phyloP scores from a whole-genome alignment of 2,113 vertebrate species.

The Zootoca vivipara region DNA sequence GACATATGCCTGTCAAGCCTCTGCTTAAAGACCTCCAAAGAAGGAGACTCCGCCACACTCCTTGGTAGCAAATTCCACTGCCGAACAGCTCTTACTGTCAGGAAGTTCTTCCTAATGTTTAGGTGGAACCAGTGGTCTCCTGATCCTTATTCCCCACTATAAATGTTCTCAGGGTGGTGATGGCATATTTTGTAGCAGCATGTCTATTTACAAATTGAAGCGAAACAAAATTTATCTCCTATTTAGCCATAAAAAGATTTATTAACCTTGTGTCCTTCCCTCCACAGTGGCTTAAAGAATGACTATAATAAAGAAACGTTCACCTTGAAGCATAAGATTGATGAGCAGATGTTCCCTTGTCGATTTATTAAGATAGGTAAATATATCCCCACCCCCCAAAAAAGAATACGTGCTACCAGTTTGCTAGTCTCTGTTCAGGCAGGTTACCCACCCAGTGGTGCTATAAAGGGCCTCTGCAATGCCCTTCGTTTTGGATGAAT shows the following conservation, averaged over 20 bases:
- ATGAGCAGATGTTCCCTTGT: slow-evolving; percentile 99
- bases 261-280: slow-evolving; percentile 70
- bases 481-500: not conserved
- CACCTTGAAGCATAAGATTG: slow-evolving; percentile 99
- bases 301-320: slow-evolving; percentile 99
- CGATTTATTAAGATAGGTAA: slow-evolving; percentile 99
- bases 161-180: not conserved
- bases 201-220: slow-evolving; percentile 20
- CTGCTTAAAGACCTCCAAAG: no score
- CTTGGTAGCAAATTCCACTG: no score
- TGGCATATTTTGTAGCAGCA: not conserved
- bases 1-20: no score
- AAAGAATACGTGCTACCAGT: slow-evolving; percentile 66
- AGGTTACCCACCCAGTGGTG: slow-evolving; percentile 48
- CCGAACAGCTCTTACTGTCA: no score
- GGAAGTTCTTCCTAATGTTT: no score
- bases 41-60: no score
- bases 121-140: not conserved
- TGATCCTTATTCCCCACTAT: not conserved
- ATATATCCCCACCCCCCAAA: slow-evolving; percentile 71
- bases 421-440: slow-evolving; percentile 57
- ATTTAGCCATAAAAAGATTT: slow-evolving; percentile 71
- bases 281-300: slow-evolving; percentile 96
- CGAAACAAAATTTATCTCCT: slow-evolving; percentile 55
- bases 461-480: slow-evolving; percentile 43